Evolutionary conservation across 2,797 vertebrate species (phyloP).

Genomic region (Dallia pectoralis): DNA sequence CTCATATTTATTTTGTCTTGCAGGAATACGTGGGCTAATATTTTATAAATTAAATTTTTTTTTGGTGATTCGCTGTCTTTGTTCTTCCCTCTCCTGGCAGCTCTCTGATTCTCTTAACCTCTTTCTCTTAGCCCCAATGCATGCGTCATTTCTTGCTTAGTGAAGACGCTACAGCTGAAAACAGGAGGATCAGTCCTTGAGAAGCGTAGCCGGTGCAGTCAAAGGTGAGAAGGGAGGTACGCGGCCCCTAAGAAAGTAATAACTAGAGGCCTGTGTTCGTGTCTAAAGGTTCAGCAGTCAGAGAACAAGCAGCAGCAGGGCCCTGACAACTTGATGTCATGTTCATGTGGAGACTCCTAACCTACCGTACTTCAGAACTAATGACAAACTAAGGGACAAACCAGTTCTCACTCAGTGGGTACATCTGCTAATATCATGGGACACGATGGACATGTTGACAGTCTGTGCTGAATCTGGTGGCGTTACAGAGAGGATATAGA

Average conservation of each 20-base stretch:
- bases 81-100: not conserved
- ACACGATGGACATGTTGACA: not conserved
- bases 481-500: not conserved
- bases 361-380: not conserved
- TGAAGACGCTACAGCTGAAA: too few relatives aligned
- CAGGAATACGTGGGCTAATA: too few relatives aligned
- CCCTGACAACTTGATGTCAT: too few relatives aligned
- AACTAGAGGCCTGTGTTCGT: too few relatives aligned
- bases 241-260: not conserved
- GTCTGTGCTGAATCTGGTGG: not conserved
- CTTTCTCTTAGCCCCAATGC: not conserved
- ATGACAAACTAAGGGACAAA: not conserved
- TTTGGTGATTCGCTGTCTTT: too few relatives aligned
- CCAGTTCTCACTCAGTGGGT: not conserved
- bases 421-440: not conserved
- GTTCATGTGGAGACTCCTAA: not conserved
- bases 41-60: too few relatives aligned
- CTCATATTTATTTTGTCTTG: too few relatives aligned
- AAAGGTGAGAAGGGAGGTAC: not conserved
- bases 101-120: not conserved
- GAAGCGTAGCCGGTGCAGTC: not conserved
- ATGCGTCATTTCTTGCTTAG: not conserved
- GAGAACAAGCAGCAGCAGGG: too few relatives aligned
- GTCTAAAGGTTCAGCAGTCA: too few relatives aligned
- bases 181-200: not conserved